Percentiles rank a stretch among this genome's conserved stretches.
Evolutionary conservation across 1,140 invertebrate species (phyloP).

Genomic region (Formica selysi): DNA sequence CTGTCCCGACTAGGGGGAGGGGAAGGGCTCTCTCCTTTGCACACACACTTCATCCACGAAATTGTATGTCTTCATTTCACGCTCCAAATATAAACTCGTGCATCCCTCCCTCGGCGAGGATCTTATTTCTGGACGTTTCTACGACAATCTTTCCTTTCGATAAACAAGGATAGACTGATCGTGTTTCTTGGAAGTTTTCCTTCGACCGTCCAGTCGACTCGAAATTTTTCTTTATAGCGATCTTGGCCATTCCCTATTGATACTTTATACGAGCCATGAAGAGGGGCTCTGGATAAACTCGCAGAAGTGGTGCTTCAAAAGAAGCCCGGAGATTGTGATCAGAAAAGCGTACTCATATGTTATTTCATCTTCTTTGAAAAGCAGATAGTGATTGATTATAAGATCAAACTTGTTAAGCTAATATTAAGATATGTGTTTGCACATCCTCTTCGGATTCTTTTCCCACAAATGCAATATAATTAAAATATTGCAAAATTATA

Average conservation of each 20-base stretch:
- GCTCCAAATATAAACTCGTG: slow-evolving; percentile 66
- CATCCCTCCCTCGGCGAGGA: not conserved
- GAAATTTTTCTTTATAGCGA: slow-evolving; percentile 12
- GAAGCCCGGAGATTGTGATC: slow-evolving; percentile 29
- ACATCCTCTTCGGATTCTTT: not conserved
- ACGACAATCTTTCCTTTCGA: slow-evolving; percentile 58
- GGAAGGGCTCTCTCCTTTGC: slow-evolving; percentile 3
- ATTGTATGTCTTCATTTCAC: slow-evolving; percentile 62
- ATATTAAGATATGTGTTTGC: not conserved
- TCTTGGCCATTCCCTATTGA: slow-evolving; percentile 13
- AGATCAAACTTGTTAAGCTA: not conserved
- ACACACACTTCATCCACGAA: slow-evolving; percentile 32
- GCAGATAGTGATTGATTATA: slow-evolving; percentile 4
- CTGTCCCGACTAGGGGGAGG: not conserved
- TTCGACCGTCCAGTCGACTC: too few relatives aligned
- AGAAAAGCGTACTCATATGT: not conserved
- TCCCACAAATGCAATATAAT: not conserved
- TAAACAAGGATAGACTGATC: slow-evolving; percentile 39
- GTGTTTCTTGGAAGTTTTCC: slow-evolving; percentile 18
- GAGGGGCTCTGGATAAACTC: slow-evolving; percentile 12
- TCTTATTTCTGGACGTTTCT: slow-evolving; percentile 64
- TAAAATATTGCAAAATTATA: not conserved
- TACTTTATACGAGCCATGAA: not conserved
- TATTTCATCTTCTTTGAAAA: not conserved
- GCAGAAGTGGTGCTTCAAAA: slow-evolving; percentile 19